Evolutionary conservation across 2,888 invertebrate species (phyloP), one percentile per base, ranked within the genome.

Genomic region (Sclerodermus sp.): DNA sequence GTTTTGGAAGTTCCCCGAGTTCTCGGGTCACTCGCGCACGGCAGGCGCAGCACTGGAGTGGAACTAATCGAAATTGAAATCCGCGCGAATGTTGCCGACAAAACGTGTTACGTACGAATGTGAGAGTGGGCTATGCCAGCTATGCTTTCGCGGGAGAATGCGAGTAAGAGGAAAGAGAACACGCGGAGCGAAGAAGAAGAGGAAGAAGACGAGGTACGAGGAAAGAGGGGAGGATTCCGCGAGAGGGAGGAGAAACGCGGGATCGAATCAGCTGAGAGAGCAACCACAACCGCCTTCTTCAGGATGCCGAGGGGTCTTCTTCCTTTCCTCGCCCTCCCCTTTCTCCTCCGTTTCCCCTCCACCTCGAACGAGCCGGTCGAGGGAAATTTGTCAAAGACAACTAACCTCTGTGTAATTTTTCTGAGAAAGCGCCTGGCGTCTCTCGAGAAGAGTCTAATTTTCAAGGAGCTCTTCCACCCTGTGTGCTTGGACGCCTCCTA

Each of bases 191-290:
- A 42, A 16, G 36, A 42, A 15, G 41, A 43, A 30, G 32, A 45
- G 36, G 18, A 37, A 38, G 41, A 47, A 38, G 30, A 41, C 30
- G 38, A 23, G 51, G 45, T 10, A 45, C 14, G 49, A 37, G 29
- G 18, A 37, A 42, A 17, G 30, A 42, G 46, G 13, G 48, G 37
- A 51, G 30, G 30, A 30, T 6, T 9, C 37, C 49, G 43, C 44
- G 31, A 36, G 55, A 45, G 36, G 43, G 32, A 43, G 30, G n/a
- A n/a, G n/a, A 48, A 51, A 57, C 57, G 53, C 47, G 47, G 61
- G 63, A 57, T 55, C 56, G 56, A 58, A 58, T 64, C 62, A 60
- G 60, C 62, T 62, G 60, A 53, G 51, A 57, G 62, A 16, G 34
- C 8, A 10, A 30, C 6, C 30, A 10, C 6, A 9, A 9, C 30